phyloP scores from a whole-genome alignment of 2,888 invertebrate genomes.

The Caenorhabditis becei region DNA sequence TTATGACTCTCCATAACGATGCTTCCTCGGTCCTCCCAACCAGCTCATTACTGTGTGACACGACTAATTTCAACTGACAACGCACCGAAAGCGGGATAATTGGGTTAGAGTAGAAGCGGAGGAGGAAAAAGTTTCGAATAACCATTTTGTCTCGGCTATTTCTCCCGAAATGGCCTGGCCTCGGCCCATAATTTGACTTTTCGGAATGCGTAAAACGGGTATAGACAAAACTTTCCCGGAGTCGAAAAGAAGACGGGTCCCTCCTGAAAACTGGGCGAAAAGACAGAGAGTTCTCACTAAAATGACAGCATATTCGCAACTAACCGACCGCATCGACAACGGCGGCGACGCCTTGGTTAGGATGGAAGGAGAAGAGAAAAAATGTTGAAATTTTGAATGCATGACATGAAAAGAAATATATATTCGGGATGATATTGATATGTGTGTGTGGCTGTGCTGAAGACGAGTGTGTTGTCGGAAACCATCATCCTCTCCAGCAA shows the following conservation, averaged over 20 bases:
- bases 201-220: conserved; percentile 14
- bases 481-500: conserved; percentile 56
- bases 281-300: conserved; percentile 36
- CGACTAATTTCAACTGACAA: conserved; percentile 54
- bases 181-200: conserved; percentile 10
- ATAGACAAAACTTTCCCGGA: neutral
- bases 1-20: neutral
- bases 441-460: conserved; percentile 31
- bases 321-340: conserved; percentile 43
- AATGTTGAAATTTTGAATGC: conserved; percentile 57
- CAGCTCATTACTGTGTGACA: conserved; percentile 20
- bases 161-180: conserved; percentile 4
- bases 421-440: conserved; percentile 57
- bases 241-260: conserved; percentile 17
- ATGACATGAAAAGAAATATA: conserved; percentile 54
- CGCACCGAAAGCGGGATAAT: conserved; percentile 43
- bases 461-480: conserved; percentile 41
- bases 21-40: neutral
- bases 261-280: neutral
- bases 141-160: conserved; percentile 19
- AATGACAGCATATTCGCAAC: conserved; percentile 55
- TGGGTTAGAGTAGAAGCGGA: conserved; percentile 24
- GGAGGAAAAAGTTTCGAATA: conserved; percentile 17
- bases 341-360: conserved; percentile 29
- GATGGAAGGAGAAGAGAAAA: conserved; percentile 18